These are phyloP conservation scores for Microplitis deprimator DNA, from an alignment of 2,888 invertebrate genomes.

Conservation along the genomic window DNA sequence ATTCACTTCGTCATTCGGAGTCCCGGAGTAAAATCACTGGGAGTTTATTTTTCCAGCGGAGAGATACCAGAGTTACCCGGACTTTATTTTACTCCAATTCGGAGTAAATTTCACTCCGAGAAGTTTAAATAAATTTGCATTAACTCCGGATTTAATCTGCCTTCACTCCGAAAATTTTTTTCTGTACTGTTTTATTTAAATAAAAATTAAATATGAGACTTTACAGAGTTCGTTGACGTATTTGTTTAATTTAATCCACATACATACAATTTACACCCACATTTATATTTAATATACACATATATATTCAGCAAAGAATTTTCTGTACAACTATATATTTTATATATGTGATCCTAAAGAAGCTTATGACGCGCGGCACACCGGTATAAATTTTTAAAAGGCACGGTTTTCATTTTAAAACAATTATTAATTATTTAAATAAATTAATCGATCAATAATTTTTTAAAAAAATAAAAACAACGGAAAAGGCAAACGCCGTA, in stretches of 20 bases:
- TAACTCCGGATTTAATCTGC: no score
- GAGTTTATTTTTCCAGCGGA: no score
- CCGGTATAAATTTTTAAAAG: slow-evolving; percentile 34
- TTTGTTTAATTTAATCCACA: background rate
- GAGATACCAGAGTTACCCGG: no score
- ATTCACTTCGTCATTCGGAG: no score
- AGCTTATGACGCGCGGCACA: slow-evolving; percentile 19
- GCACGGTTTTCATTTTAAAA: slow-evolving; percentile 36
- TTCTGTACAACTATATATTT: slow-evolving; percentile 19
- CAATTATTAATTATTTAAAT: background rate
- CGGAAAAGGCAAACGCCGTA: background rate
- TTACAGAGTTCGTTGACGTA: slow-evolving; percentile 19
- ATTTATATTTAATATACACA: background rate
- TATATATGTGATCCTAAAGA: slow-evolving; percentile 18
- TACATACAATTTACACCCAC: background rate
- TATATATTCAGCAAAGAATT: slow-evolving; percentile 9
- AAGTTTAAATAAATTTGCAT: no score
- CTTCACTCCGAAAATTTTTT: no score
- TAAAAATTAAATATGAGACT: slow-evolving; percentile 11
- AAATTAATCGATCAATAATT: slow-evolving; percentile 24
- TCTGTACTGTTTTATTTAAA: background rate
- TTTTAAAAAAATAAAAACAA: slow-evolving; percentile 16
- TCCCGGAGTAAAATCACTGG: no score
- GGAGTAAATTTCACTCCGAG: no score
- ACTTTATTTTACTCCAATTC: no score